Base-by-base conservation (phyloP, 2,797 vertebrate species). In the Pangasius mekongensis region DNA sequence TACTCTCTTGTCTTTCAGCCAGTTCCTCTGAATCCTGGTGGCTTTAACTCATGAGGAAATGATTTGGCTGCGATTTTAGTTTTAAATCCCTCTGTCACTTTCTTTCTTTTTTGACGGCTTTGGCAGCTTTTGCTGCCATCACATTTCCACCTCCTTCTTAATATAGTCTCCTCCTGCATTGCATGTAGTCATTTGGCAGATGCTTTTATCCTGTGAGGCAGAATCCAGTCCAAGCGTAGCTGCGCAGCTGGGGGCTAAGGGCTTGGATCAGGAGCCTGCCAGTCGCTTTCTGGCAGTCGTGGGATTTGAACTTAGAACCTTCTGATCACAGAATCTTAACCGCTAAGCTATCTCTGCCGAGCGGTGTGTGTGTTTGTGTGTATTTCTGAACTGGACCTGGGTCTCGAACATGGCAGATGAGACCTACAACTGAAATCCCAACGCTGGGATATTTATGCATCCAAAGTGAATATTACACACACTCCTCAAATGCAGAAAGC, bases 231-330 rank as follows among this genome's bases (percentile, higher is more conserved):
- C 82, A 67, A 83, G 27, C 24, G 0, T 49, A 49, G 24, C 74
- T 16, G 36, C 14, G 73, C 85, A 30, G 27, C 39, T n/a, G 83
- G 67, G 52, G 43, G n/a, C 62, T 67, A 67, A 84, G 47, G 60
- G 43, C 62, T 89, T 89, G 77, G 87, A 83, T 90, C 81, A 49
- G 39, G 27, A 73, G 47, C 67, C 27, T 85, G 58, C 87, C 87
- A 83, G 71, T 66, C 43, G 43, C 80, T 82, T 82, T 62, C 78
- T 82, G 36, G 33, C 33, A 60, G 13, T 60, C 22, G 11, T 82
- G 80, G 56, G 80, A 82, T 43, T 60, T 62, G 56, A 83, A 83
- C 81, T 49, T 49, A 27, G 30, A 83, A 8, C 81, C 60, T 49
- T 84, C 62, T 84, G 43, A 84, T 52, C n/a, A 22, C 43, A 67